A percentile compares a stretch with the other conserved stretches of the same genome.
phyloP scores from a whole-genome alignment of 2,113 vertebrate genomes.

The Oncorhynchus nerka region DNA sequence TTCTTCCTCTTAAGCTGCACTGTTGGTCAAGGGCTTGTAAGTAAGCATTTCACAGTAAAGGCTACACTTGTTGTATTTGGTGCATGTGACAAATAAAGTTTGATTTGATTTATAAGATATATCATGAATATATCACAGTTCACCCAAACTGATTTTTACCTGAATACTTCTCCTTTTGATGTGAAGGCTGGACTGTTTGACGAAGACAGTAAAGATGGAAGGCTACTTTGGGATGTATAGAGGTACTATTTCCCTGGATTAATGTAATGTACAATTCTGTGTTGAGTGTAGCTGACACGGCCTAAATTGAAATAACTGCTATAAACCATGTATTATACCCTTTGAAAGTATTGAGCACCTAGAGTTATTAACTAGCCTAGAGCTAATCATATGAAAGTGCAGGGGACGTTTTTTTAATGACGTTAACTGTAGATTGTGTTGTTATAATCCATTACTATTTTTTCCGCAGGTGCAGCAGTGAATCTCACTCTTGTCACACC shows the following conservation, averaged over 20 bases:
- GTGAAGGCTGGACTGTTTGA: conserved; percentile 91
- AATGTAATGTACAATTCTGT: too few species aligned
- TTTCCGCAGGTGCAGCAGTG: conserved; percentile 78
- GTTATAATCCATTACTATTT: conserved; percentile 8
- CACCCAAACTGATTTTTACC: too few species aligned
- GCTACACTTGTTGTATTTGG: too few species aligned
- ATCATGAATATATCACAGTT: too few species aligned
- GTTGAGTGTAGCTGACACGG: too few species aligned
- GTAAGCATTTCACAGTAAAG: too few species aligned
- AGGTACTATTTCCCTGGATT: conserved; percentile 71
- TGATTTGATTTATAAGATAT: too few species aligned
- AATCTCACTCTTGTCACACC: conserved; percentile 84
- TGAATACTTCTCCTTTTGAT: conserved; percentile 20
- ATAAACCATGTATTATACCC: background rate
- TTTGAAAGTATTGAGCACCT: background rate
- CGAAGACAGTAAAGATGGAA: conserved; percentile 91
- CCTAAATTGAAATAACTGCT: background rate
- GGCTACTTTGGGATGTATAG: conserved; percentile 98
- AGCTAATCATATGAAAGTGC: background rate
- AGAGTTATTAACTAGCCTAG: background rate
- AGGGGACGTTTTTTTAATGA: background rate
- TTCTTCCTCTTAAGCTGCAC: too few species aligned
- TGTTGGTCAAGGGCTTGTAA: too few species aligned
- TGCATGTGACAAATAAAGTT: too few species aligned
- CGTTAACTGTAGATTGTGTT: conserved; percentile 2